Evolutionary conservation across 1,140 invertebrate species (phyloP), one percentile per base, ranked within the genome.

Genomic region (Dendroctonus valens): DNA sequence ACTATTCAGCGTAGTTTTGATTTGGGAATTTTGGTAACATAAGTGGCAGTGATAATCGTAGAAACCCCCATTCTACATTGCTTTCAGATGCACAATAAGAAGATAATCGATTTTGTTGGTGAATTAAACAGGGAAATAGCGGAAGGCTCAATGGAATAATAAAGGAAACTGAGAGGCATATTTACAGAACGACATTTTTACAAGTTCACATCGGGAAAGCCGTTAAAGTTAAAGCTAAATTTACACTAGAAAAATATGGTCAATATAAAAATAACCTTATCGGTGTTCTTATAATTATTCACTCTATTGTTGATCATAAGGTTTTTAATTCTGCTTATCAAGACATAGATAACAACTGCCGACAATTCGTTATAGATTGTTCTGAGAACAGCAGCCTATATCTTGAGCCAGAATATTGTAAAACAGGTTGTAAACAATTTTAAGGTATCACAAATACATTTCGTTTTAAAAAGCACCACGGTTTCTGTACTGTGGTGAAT

Each of bases 261-360:
- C 57, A 59, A 41, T 65, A 65, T 52, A 65, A 65, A 65, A 65
- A 65, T 65, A 65, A 65, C 63, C 54, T 41, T 59, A 64, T 55
- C 41, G 63, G 63, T 65, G 54, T 58, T 59, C 57, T 65, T 59
- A 64, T 64, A 54, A 64, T 64, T 64, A 65, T 50, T 65, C 63
- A 65, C 63, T 65, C 63, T 65, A 65, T 65, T 12, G 51, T 54
- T 64, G 61, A 55, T 55, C 59, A 53, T 64, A 55, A 64, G 51
- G 61, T 64, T 64, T 64, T 55, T 46, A 41, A 40, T 54, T 55
- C 51, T 53, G 44, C 26, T 41, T 12, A 41, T 51, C 12, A 9
- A 39, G 37, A 59, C 15, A 15, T 37, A 49, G 37, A 38, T 59
- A 59, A 12, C 46, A 6, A 37, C 41, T 26, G 12, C 53, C 12